Percentiles rank a stretch among this genome's conserved stretches.
phyloP scores from a whole-genome alignment of 2,797 vertebrate genomes.

The Acanthis flammea region DNA sequence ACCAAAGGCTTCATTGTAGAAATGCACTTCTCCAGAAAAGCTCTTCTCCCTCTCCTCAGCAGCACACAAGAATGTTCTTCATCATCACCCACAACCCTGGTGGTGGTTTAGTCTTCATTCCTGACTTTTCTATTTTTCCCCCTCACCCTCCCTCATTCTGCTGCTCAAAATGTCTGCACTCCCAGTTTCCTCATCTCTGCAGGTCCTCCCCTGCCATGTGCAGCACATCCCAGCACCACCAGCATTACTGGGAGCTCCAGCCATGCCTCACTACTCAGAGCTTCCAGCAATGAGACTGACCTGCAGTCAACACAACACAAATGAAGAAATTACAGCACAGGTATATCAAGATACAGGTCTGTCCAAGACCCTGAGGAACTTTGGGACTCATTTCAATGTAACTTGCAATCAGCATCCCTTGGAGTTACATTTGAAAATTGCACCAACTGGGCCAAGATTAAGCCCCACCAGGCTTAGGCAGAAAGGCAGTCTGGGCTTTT shows the following conservation, averaged over 20 bases:
- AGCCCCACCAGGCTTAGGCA: background rate
- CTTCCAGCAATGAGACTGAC: background rate
- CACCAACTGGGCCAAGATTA: background rate
- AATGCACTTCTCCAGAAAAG: background rate
- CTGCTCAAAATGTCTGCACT: background rate
- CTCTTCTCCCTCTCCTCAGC: background rate
- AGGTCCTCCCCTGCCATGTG: background rate
- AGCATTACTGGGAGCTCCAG: background rate
- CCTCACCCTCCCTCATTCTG: background rate
- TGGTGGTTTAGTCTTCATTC: background rate
- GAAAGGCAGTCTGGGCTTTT: background rate
- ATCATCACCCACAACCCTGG: rapidly evolving
- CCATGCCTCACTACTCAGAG: background rate
- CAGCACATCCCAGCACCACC: background rate
- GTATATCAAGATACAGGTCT: background rate
- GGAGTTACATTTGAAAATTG: background rate
- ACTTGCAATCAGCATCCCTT: background rate
- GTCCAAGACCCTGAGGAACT: background rate
- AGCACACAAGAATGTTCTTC: background rate
- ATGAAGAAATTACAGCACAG: background rate
- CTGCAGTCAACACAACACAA: background rate
- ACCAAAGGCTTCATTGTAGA: background rate
- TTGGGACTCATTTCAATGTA: background rate
- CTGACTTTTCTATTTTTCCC: background rate
- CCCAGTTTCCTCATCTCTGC: background rate